Evolutionary conservation across 2,797 vertebrate species (phyloP).

Genomic region (Arremon brunneinucha): DNA sequence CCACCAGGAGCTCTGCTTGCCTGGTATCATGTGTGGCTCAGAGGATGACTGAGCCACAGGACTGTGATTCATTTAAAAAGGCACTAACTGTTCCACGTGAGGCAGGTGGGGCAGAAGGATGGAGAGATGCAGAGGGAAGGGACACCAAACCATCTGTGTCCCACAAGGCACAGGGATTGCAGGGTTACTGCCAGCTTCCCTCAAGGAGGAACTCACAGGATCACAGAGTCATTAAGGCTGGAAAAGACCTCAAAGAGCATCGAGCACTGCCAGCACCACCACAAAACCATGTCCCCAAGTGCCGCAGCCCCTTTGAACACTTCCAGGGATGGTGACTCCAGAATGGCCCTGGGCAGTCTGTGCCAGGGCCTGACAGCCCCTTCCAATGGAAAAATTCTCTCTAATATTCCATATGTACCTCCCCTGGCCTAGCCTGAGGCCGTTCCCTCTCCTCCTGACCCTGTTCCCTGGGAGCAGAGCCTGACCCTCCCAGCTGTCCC

Average conservation of each 20-base stretch:
- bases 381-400: not conserved
- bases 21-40: not conserved
- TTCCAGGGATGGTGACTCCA: not conserved
- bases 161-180: not conserved
- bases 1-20: not conserved
- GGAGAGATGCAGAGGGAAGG: not conserved
- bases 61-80: not conserved
- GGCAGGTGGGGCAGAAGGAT: not conserved
- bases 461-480: not conserved
- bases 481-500: fast-evolving
- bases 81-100: not conserved
- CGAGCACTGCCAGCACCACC: not conserved
- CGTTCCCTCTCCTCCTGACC: fast-evolving
- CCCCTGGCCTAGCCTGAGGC: fast-evolving
- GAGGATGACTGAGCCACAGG: not conserved
- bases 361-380: not conserved
- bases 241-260: not conserved
- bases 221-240: not conserved
- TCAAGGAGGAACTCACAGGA: not conserved
- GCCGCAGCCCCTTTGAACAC: not conserved
- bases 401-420: fast-evolving
- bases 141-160: not conserved
- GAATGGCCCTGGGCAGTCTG: not conserved
- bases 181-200: not conserved
- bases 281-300: not conserved